Evolutionary conservation across 2,113 vertebrate species (phyloP).

Genomic region (Daphoenositta chrysoptera): DNA sequence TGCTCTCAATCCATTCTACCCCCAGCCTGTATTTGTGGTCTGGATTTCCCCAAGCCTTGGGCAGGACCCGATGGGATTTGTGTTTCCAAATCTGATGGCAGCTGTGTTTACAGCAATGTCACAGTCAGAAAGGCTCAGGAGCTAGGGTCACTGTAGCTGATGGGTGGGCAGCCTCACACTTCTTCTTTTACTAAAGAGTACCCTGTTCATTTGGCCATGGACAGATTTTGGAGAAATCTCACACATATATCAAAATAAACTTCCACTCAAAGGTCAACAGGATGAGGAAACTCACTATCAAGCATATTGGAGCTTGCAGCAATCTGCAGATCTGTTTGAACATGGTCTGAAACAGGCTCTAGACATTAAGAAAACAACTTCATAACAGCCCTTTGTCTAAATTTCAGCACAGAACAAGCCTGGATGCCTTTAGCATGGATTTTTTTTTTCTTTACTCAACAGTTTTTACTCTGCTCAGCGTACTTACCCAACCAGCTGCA

Average conservation of each 20-base stretch:
- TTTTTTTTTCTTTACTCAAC: slow-evolving; percentile 24
- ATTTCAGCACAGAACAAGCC: slow-evolving; percentile 30
- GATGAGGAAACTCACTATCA: neutral
- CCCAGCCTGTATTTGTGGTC: neutral
- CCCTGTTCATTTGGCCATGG: accelerated
- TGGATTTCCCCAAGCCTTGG: neutral
- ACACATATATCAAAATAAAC: neutral
- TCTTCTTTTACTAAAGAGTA: neutral
- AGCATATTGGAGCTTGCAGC: neutral
- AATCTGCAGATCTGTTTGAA: neutral
- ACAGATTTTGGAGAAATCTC: neutral
- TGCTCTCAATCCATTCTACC: accelerated
- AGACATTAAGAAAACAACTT: slow-evolving; percentile 3
- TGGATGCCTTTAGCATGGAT: neutral
- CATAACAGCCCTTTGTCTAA: slow-evolving; percentile 26
- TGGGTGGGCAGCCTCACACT: neutral
- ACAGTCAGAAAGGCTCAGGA: neutral
- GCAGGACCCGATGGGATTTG: neutral
- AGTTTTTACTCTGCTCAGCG: neutral
- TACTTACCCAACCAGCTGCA: slow-evolving; percentile 31
- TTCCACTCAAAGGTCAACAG: neutral
- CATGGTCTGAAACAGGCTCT: neutral
- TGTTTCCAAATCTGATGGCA: neutral
- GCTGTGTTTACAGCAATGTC: neutral
- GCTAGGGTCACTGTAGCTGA: neutral